These are phyloP conservation scores for Conus ventricosus DNA, from an alignment of 1,140 invertebrate species.

Conservation along the genomic window DNA sequence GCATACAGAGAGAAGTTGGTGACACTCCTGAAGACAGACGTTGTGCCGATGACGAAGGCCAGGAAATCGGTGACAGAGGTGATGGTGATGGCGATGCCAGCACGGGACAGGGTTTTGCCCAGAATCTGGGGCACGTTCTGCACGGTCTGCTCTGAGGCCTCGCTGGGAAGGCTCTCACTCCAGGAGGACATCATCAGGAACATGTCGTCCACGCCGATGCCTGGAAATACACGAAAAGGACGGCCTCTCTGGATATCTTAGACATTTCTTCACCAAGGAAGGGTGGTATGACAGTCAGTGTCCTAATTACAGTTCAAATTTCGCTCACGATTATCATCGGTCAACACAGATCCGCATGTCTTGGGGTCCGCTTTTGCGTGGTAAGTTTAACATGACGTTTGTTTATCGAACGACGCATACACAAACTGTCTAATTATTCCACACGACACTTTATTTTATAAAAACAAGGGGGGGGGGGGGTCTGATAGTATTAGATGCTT, in stretches of 20 bases:
- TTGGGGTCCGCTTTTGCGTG: neutral
- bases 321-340: too few species aligned
- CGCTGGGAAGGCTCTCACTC: constrained; percentile 80
- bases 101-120: constrained; percentile 90
- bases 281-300: too few species aligned
- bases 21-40: constrained; percentile 94
- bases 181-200: constrained; percentile 96
- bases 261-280: too few species aligned
- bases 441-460: too few species aligned
- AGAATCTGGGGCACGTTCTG: constrained; percentile 85
- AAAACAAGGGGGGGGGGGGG: too few species aligned
- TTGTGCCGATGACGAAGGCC: constrained; percentile 94
- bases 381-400: neutral
- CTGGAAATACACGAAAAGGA: constrained; percentile 75
- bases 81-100: constrained; percentile 97
- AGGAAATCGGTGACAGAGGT: constrained; percentile 96
- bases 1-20: constrained; percentile 98
- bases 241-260: neutral
- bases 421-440: too few species aligned
- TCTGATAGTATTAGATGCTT: too few species aligned
- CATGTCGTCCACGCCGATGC: constrained; percentile 96
- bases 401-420: too few species aligned
- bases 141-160: constrained; percentile 77
- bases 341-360: too few species aligned
- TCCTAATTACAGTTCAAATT: too few species aligned